Conservation (phyloP, 2,797 vertebrate genomes). For the Lithobates pipiens region DNA sequence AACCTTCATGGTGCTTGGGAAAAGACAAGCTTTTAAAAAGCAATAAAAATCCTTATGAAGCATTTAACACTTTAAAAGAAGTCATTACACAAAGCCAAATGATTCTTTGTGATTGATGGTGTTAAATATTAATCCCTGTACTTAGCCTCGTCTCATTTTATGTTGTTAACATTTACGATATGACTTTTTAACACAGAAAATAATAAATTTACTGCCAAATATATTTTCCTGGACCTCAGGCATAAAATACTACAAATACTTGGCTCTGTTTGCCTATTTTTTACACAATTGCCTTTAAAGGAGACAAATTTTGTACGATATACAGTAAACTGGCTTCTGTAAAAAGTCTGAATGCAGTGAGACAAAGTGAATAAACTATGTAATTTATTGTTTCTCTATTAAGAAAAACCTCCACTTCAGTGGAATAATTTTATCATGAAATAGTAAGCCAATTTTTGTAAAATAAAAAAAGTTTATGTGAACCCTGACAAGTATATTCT, state of each 20-base stretch:
- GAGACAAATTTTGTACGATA: not conserved
- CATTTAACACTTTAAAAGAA: slow-evolving; percentile 22
- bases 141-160: slow-evolving; percentile 24
- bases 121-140: slow-evolving; percentile 26
- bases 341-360: not conserved
- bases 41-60: slow-evolving; percentile 24
- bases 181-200: slow-evolving; percentile 15
- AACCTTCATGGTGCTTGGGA: not conserved
- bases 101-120: slow-evolving; percentile 20
- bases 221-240: not conserved
- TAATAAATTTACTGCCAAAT: slow-evolving; percentile 23
- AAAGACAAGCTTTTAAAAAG: slow-evolving; percentile 24
- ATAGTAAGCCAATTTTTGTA: too few relatives aligned
- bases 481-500: too few relatives aligned
- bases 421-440: too few relatives aligned
- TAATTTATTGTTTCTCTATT: too few relatives aligned
- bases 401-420: too few relatives aligned
- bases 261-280: slow-evolving; percentile 2
- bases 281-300: not conserved
- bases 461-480: too few relatives aligned
- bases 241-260: slow-evolving; percentile 19
- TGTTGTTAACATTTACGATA: not conserved
- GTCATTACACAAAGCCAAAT: slow-evolving; percentile 25
- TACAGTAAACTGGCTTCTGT: not conserved
- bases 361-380: too few relatives aligned